phyloP scores from a whole-genome alignment of 2,113 vertebrate species.

The Colaptes auratus region DNA sequence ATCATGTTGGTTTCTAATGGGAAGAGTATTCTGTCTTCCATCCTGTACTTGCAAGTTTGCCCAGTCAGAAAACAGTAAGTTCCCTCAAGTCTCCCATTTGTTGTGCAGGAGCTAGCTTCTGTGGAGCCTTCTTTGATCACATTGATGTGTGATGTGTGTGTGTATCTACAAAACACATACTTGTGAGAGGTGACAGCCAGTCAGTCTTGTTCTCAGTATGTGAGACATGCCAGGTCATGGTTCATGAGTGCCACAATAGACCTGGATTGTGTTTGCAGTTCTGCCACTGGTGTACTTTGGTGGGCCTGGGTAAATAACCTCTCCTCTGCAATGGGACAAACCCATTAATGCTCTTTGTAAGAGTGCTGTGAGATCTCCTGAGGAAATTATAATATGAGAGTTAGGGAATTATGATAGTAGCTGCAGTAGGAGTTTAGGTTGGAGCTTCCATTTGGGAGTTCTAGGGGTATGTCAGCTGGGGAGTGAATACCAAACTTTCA shows the following conservation, averaged over 20 bases:
- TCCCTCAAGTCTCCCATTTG: not conserved
- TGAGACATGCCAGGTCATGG: rapidly evolving
- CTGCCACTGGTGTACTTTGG: not conserved
- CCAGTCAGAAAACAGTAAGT: not conserved
- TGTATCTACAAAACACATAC: rapidly evolving
- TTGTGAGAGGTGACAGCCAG: not conserved
- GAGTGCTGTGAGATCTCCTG: not conserved
- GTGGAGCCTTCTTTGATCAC: not conserved
- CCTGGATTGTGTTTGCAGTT: not conserved
- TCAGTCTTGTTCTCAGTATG: not conserved
- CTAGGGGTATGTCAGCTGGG: not conserved
- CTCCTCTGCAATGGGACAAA: not conserved
- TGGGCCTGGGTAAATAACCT: not conserved
- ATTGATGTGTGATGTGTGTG: rapidly evolving
- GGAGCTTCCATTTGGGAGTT: not conserved
- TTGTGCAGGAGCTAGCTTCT: not conserved
- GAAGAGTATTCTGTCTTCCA: not conserved
- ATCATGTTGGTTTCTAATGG: not conserved
- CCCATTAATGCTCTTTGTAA: rapidly evolving
- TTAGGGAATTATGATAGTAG: not conserved
- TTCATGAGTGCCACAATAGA: not conserved
- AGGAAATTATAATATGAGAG: not conserved
- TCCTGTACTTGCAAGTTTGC: not conserved
- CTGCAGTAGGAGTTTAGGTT: not conserved
- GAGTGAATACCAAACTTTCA: not conserved